These are phyloP conservation scores for Phrynocephalus guinanensis DNA, from an alignment of 2,797 vertebrate genomes.

Conservation along the genomic window DNA sequence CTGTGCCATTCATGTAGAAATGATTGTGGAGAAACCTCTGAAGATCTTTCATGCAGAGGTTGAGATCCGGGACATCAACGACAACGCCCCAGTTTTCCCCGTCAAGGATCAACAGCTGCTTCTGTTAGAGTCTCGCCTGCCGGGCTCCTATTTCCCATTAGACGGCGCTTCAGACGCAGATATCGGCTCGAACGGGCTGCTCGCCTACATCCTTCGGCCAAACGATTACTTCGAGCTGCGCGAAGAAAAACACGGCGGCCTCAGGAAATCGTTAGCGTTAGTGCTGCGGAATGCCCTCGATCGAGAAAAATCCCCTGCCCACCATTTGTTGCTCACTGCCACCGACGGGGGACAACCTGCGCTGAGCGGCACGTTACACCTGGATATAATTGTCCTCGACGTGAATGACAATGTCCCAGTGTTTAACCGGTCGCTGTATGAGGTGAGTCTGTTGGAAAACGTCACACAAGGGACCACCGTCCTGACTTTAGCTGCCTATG, in stretches of 20 bases:
- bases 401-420: conserved; percentile 62
- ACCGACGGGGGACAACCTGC: conserved; percentile 70
- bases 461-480: conserved; percentile 68
- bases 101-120: conserved; percentile 65
- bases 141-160: conserved; percentile 77
- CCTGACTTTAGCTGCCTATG: conserved; percentile 78
- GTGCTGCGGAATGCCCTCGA: conserved; percentile 65
- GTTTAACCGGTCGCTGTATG: conserved; percentile 72
- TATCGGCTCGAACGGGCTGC: conserved; percentile 69
- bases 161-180: conserved; percentile 78
- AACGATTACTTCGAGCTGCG: conserved; percentile 78
- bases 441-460: conserved; percentile 75
- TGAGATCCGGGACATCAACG: conserved; percentile 65
- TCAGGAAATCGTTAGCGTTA: conserved; percentile 55
- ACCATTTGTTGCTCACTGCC: conserved; percentile 68
- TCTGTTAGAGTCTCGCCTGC: conserved; percentile 71
- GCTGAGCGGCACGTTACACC: conserved; percentile 68
- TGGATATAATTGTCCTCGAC: conserved; percentile 71
- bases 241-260: conserved; percentile 71
- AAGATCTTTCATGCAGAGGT: conserved; percentile 62
- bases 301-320: conserved; percentile 51
- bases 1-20: conserved; percentile 62
- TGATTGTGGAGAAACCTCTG: conserved; percentile 66
- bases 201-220: conserved; percentile 73
- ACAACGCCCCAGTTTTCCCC: conserved; percentile 51